Evolutionary conservation across 2,113 vertebrate genomes (phyloP).

Genomic region (Ochotona princeps): DNA sequence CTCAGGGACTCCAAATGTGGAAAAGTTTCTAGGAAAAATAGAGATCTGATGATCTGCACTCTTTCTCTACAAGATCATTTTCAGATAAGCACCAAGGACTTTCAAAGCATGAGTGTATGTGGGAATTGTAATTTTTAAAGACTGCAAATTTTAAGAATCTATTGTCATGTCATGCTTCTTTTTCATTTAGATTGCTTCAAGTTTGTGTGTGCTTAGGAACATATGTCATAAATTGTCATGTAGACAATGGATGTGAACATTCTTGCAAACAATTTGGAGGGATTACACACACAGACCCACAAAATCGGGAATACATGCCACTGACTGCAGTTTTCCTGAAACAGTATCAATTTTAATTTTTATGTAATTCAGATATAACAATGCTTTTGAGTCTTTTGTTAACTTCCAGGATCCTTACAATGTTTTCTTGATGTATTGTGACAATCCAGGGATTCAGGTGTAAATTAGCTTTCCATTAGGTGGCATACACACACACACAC

Average conservation of each 20-base stretch:
- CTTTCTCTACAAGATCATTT: constrained; percentile 13
- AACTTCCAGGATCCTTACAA: constrained; percentile 57
- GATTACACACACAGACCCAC: background rate
- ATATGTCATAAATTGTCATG: background rate
- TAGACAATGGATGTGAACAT: constrained; percentile 6
- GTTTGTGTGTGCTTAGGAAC: background rate
- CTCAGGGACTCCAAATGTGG: background rate
- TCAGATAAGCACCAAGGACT: background rate
- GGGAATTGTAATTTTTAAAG: constrained; percentile 38
- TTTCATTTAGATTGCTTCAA: constrained; percentile 38
- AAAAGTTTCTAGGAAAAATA: background rate
- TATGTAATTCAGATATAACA: constrained; percentile 31
- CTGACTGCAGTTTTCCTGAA: background rate
- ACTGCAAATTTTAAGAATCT: background rate
- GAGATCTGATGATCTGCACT: background rate
- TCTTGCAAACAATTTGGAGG: constrained; percentile 26
- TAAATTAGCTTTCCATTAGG: background rate
- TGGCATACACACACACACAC: background rate
- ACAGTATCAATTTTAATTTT: constrained; percentile 30
- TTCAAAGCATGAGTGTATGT: background rate
- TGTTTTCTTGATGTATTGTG: constrained; percentile 39
- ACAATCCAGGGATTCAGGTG: background rate
- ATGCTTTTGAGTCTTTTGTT: constrained; percentile 14
- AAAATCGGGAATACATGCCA: background rate
- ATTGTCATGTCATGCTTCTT: background rate